A percentile compares a stretch with the other conserved stretches of the same genome.
Conservation (phyloP, 2,888 invertebrate species). For the Steromphala cineraria region DNA sequence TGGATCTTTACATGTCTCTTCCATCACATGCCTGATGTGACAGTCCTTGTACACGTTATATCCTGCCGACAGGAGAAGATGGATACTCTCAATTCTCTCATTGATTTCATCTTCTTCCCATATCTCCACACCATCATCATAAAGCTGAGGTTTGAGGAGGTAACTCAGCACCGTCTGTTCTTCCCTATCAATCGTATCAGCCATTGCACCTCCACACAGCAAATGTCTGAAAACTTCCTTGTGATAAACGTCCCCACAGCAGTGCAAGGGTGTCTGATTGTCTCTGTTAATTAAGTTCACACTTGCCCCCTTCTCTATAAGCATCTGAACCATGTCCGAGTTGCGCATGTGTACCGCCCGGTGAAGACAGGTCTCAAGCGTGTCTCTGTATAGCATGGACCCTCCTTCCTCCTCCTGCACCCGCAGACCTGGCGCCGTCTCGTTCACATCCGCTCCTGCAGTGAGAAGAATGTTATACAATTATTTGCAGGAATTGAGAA, state of each 20-base stretch:
- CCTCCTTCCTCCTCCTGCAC: conserved; percentile 19
- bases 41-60: not conserved
- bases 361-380: conserved; percentile 14
- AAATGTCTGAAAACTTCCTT: not conserved
- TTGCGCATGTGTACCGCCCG: not conserved
- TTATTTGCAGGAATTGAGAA: no score
- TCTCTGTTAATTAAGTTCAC: not conserved
- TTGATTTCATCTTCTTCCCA: not conserved
- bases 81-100: not conserved
- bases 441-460: not conserved
- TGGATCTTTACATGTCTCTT: not conserved
- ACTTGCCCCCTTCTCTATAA: conserved; percentile 11
- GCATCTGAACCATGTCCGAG: not conserved
- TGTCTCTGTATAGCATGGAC: not conserved
- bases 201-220: not conserved
- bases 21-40: not conserved
- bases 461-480: no score
- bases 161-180: not conserved
- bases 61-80: not conserved
- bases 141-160: not conserved
- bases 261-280: conserved; percentile 1
- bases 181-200: not conserved
- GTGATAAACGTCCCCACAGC: not conserved
- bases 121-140: not conserved
- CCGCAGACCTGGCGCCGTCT: not conserved